Conservation (phyloP, 2,113 vertebrate genomes). For the Mormyrus iriodes region DNA sequence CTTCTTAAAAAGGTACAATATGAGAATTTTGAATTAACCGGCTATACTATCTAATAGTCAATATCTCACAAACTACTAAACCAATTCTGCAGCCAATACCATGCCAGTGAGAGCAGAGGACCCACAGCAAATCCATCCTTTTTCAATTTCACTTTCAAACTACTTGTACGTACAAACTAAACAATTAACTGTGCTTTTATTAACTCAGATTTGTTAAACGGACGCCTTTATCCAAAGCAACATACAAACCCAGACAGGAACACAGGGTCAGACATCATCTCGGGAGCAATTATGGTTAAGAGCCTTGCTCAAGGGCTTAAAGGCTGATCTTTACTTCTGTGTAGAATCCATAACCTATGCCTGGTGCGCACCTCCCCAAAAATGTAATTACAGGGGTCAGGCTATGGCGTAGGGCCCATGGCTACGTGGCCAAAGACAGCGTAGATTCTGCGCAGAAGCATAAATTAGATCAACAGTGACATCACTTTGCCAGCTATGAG, state of each 20-base stretch:
- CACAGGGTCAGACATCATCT: no score
- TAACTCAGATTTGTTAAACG: no score
- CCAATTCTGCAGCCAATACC: neutral
- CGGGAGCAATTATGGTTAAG: no score
- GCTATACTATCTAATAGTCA: neutral
- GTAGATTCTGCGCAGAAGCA: neutral
- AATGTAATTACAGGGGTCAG: neutral
- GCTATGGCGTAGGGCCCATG: neutral
- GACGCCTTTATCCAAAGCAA: no score
- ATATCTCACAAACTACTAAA: neutral
- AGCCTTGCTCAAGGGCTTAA: no score
- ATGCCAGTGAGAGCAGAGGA: neutral
- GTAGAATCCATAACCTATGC: no score
- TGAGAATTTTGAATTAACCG: neutral
- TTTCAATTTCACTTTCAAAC: neutral
- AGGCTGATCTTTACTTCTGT: no score
- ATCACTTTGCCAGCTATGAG: neutral
- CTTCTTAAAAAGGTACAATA: neutral
- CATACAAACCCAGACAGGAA: no score
- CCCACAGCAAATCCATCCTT: neutral
- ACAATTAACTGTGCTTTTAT: neutral
- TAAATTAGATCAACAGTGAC: neutral
- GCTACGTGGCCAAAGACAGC: neutral
- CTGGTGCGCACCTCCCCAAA: no score
- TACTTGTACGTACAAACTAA: neutral